Conservation (phyloP, 2,113 vertebrate species). For the Condylura cristata region DNA sequence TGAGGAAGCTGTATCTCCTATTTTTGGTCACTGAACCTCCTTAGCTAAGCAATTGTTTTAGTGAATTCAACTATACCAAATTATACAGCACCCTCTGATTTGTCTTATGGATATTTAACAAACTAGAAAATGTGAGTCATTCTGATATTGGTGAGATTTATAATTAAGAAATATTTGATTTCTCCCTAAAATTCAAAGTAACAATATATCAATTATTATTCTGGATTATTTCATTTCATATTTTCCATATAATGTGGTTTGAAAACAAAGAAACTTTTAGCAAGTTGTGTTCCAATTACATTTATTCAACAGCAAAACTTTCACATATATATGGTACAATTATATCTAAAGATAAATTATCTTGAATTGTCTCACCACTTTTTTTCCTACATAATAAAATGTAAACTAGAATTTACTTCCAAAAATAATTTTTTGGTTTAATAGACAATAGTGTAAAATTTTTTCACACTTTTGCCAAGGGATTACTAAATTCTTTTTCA, state of each 20-base stretch:
- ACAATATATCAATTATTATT: neutral
- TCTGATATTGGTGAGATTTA: neutral
- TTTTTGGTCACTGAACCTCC: neutral
- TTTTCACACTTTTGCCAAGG: neutral
- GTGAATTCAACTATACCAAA: neutral
- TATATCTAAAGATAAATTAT: neutral
- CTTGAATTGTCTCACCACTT: neutral
- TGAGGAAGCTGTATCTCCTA: neutral
- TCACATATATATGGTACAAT: neutral
- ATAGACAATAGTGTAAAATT: neutral
- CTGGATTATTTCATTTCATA: neutral
- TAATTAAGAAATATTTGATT: neutral
- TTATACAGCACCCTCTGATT: neutral
- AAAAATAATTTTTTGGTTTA: constrained; percentile 53
- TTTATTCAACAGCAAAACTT: neutral
- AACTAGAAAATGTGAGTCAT: neutral
- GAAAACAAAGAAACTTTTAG: neutral
- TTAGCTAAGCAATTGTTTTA: neutral
- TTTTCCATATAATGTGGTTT: neutral
- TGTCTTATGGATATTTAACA: neutral
- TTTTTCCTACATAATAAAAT: constrained; percentile 19
- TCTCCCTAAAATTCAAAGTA: neutral
- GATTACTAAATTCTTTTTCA: neutral
- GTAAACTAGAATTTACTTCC: neutral
- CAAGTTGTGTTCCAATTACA: neutral